Percentiles rank a stretch among this genome's conserved stretches.
Evolutionary conservation across 1,140 invertebrate genomes (phyloP).

Genomic region (Anoplophora glabripennis): DNA sequence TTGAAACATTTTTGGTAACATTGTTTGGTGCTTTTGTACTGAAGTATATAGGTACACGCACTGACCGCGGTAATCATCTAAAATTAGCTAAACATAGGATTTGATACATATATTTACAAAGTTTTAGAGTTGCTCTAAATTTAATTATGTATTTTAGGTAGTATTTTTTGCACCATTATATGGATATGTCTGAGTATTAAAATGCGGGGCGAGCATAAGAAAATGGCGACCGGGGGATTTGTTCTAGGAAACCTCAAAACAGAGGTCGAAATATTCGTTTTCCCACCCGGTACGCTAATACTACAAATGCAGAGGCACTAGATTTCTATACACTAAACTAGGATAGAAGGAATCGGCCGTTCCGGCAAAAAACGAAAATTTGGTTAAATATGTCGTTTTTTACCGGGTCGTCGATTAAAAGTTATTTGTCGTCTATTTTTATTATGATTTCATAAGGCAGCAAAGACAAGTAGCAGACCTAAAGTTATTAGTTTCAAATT

Average conservation of each 20-base stretch:
- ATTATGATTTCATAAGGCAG: constrained; percentile 43
- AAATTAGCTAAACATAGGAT: constrained; percentile 22
- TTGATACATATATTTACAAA: constrained; percentile 24
- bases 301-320: constrained; percentile 46
- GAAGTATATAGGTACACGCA: no score
- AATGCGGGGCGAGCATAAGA: constrained; percentile 34
- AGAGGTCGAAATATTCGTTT: constrained; percentile 10
- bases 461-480: constrained; percentile 43
- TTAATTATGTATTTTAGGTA: constrained; percentile 19
- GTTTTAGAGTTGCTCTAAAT: constrained; percentile 27
- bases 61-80: no score
- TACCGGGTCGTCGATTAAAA: constrained; percentile 18
- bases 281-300: constrained; percentile 35
- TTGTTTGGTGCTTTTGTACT: no score
- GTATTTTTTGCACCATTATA: constrained; percentile 42
- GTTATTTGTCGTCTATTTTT: constrained; percentile 44
- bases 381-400: no score
- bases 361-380: no score
- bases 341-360: constrained; percentile 31
- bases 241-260: neutral
- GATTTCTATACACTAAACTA: constrained; percentile 38
- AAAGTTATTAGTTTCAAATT: neutral
- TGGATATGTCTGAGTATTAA: constrained; percentile 43
- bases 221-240: constrained; percentile 28
- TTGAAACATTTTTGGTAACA: no score